Evolutionary conservation across 2,797 vertebrate genomes (phyloP), one percentile per base, ranked within the genome.

Genomic region (Pantherophis alleghaniensis): DNA sequence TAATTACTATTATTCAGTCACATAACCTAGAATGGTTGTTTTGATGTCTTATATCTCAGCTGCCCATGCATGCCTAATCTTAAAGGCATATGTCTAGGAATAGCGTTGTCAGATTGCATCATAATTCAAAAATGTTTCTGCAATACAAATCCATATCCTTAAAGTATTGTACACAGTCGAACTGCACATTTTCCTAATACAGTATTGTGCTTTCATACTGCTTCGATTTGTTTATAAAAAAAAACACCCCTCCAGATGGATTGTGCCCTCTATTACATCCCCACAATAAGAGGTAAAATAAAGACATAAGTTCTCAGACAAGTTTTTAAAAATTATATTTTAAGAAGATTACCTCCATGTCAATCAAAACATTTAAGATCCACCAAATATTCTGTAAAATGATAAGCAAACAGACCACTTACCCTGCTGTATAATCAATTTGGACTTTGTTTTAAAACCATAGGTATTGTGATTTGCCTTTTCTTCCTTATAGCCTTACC

Each of bases 81-180:
- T 91, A 93, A 86, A 32, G 18, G 14, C 87, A 91, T 88, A 28
- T 83, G 86, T 32, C 86, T 91, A 88, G 57, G 83, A 91, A 89
- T 1, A 55, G n/a, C 2, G 3, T 12, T n/a, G 83, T 89, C n/a
- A 89, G 7, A 10, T 61, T 88, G 16, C 22, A 55, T 61, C 83
- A 83, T 55, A 56, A 63, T 89, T 93, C 10, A 83, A 91, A 91
- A 88, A 47, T 89, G 32, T 24, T 86, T 63, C 89, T 56, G 14
- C 57, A 83, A 69, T 32, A 89, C 47, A 91, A 28, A 26, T 88
- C 22, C 47, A 83, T 26, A 88, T 32, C 5, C 14, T 28, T 83
- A 7, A 57, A 42, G 37, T 32, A 88, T 32, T 87, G 26, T 28
- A 20, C 86, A 51, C 37, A 83, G 53, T 61, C 18, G 47, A 63